These are phyloP conservation scores for Teleogryllus oceanicus DNA, from an alignment of 2,888 invertebrate species.

Conservation along the genomic window DNA sequence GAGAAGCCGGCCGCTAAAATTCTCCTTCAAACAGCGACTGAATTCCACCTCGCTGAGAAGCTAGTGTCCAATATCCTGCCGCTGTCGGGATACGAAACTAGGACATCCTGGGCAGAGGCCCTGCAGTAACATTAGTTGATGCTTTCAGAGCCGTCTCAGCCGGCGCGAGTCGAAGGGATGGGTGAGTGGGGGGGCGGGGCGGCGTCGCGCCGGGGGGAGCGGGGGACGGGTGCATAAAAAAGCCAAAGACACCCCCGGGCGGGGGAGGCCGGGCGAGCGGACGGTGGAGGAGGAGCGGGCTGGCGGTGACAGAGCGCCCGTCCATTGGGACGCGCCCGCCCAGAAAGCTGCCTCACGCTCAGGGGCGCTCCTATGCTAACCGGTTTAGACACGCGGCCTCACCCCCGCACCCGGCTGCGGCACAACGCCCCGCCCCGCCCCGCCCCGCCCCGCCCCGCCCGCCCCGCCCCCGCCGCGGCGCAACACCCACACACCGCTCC, in stretches of 20 bases:
- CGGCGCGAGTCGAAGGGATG: too few species aligned
- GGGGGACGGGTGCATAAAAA: background rate
- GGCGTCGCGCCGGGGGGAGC: background rate
- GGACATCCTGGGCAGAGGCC: too few species aligned
- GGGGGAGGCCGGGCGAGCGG: background rate
- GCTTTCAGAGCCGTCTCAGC: too few species aligned
- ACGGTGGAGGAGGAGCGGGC: background rate
- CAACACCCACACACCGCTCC: background rate
- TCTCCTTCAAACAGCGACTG: too few species aligned
- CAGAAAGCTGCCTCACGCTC: conserved; percentile 27
- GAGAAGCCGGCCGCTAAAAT: too few species aligned
- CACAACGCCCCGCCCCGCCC: background rate
- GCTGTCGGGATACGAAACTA: too few species aligned
- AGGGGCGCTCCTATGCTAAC: conserved; percentile 30
- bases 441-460: background rate
- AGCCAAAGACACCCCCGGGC: background rate
- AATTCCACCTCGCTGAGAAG: too few species aligned
- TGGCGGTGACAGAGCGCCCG: background rate
- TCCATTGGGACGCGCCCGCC: background rate
- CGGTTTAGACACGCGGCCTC: conserved; percentile 25
- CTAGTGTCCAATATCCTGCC: too few species aligned
- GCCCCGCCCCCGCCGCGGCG: background rate
- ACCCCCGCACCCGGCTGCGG: background rate
- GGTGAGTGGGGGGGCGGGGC: background rate
- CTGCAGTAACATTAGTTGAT: too few species aligned